Conservation (phyloP, 2,113 vertebrate species). For the Taxidea taxus region DNA sequence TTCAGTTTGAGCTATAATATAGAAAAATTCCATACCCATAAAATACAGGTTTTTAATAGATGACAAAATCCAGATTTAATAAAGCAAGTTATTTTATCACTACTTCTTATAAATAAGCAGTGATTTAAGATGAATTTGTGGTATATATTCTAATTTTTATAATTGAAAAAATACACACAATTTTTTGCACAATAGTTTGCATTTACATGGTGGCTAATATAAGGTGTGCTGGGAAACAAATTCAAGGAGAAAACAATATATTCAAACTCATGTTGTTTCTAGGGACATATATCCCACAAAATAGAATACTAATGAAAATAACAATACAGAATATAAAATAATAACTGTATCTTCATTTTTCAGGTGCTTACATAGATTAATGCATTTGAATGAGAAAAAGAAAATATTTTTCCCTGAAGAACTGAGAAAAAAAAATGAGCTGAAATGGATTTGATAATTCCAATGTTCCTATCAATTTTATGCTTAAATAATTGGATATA, state of each 20-base stretch:
- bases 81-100: neutral
- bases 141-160: neutral
- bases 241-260: neutral
- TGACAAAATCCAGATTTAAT: neutral
- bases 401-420: neutral
- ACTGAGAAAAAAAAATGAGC: neutral
- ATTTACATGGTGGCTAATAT: neutral
- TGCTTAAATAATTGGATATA: neutral
- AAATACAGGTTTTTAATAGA: neutral
- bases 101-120: neutral
- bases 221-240: neutral
- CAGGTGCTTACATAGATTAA: neutral
- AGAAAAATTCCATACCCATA: neutral
- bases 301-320: neutral
- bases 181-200: neutral
- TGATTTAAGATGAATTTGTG: neutral
- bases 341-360: neutral
- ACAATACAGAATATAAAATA: neutral
- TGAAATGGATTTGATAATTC: neutral
- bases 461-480: neutral
- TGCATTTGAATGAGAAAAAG: neutral
- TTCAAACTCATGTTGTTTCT: neutral
- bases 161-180: neutral
- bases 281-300: neutral
- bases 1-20: accelerated